Conservation (phyloP, 2,113 vertebrate species). For the Athene cunicularia region DNA sequence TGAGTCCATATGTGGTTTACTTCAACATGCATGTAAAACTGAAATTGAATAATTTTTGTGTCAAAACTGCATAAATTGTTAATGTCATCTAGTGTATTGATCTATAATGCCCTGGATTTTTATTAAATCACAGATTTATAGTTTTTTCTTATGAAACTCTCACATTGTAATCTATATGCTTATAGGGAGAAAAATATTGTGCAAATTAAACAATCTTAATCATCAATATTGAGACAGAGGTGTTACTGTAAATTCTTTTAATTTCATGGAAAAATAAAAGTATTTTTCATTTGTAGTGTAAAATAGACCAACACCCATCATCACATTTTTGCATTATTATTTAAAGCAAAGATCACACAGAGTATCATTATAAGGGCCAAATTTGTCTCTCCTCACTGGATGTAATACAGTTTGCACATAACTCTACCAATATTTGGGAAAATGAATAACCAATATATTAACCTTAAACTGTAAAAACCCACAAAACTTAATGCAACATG, state of each 20-base stretch:
- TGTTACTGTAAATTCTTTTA: neutral
- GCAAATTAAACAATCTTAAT: neutral
- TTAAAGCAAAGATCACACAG: neutral
- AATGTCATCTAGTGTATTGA: neutral
- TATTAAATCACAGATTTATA: neutral
- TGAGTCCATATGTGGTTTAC: neutral
- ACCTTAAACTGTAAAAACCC: fast-evolving
- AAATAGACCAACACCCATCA: neutral
- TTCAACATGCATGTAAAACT: neutral
- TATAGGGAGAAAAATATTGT: neutral
- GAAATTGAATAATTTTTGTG: neutral
- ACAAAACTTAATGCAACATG: neutral
- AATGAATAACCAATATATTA: neutral
- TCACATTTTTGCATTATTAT: neutral
- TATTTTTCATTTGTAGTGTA: neutral
- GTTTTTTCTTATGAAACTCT: neutral
- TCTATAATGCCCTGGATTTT: neutral
- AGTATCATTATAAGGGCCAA: neutral
- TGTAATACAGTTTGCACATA: neutral
- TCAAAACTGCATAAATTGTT: neutral
- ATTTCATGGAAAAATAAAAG: neutral
- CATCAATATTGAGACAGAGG: neutral
- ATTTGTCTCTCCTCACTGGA: neutral
- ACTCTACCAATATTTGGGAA: neutral
- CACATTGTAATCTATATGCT: neutral